Conservation (phyloP, 2,888 invertebrate genomes). For the Isotomurus palustris region DNA sequence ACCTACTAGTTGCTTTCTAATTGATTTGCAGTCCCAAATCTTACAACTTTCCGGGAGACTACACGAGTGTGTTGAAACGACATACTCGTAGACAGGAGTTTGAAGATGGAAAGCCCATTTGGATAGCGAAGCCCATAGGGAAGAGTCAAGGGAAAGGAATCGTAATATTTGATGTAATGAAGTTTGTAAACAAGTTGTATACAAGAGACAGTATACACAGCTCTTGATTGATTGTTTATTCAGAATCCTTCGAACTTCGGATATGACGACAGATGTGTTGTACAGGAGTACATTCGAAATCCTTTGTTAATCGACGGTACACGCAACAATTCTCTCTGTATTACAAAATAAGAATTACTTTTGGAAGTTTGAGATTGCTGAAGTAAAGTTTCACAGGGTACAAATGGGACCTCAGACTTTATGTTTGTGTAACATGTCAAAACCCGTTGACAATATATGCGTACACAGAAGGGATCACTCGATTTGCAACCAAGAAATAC, state of each 20-base stretch:
- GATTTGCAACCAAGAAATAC: slow-evolving; percentile 78
- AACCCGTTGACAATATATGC: slow-evolving; percentile 81
- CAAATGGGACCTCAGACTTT: slow-evolving; percentile 86
- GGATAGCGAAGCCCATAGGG: slow-evolving; percentile 85
- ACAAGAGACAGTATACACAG: neutral
- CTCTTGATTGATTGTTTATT: slow-evolving; percentile 42
- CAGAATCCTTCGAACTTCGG: slow-evolving; percentile 71
- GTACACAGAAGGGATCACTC: slow-evolving; percentile 79
- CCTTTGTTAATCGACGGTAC: slow-evolving; percentile 71
- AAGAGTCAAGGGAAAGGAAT: slow-evolving; percentile 81
- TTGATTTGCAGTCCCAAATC: slow-evolving; percentile 63
- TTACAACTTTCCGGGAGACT: slow-evolving; percentile 76
- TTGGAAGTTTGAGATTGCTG: too few species aligned
- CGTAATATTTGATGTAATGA: slow-evolving; percentile 73
- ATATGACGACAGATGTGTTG: slow-evolving; percentile 73
- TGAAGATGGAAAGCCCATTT: slow-evolving; percentile 49
- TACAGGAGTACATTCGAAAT: slow-evolving; percentile 73
- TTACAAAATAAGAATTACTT: too few species aligned
- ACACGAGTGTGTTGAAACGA: slow-evolving; percentile 75
- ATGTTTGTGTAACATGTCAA: slow-evolving; percentile 83
- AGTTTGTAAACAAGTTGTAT: neutral
- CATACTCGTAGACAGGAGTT: slow-evolving; percentile 57
- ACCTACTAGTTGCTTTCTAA: too few species aligned
- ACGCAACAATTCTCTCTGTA: too few species aligned
- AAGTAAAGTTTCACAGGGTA: too few species aligned